These are phyloP conservation scores for Daktulosphaira vitifoliae DNA, from an alignment of 1,140 invertebrate species.

Conservation along the genomic window DNA sequence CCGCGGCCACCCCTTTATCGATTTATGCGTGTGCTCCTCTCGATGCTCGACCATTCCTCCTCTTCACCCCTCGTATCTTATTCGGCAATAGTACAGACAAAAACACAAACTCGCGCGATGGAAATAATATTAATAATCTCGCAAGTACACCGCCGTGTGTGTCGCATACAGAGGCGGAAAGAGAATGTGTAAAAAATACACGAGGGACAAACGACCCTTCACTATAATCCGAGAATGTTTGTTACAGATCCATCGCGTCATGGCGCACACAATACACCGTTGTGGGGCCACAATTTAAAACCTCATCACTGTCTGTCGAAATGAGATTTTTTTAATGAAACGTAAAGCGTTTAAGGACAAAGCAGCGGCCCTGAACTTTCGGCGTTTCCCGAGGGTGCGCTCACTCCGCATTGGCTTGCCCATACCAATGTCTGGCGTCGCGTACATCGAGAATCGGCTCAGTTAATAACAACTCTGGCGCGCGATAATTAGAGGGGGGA, in stretches of 20 bases:
- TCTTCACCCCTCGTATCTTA: neutral
- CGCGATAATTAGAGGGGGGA: constrained; percentile 16
- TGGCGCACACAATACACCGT: neutral
- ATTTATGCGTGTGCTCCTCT: constrained; percentile 8
- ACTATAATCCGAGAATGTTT: neutral
- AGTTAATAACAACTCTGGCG: neutral
- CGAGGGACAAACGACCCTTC: constrained; percentile 12
- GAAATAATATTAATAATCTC: neutral
- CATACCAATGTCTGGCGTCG: too few relatives aligned
- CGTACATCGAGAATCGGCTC: neutral
- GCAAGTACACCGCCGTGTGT: too few relatives aligned
- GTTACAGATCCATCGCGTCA: neutral
- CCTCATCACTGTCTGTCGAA: too few relatives aligned
- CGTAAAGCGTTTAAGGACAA: too few relatives aligned
- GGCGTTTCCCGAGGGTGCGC: too few relatives aligned
- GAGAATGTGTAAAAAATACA: neutral
- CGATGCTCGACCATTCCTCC: neutral
- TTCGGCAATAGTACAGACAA: too few relatives aligned
- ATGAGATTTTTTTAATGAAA: too few relatives aligned
- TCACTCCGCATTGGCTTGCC: too few relatives aligned
- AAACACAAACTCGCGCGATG: neutral
- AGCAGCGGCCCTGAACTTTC: too few relatives aligned
- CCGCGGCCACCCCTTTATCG: constrained; percentile 30
- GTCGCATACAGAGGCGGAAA: neutral
- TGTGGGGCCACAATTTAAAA: too few relatives aligned